Evolutionary conservation across 1,140 invertebrate species (phyloP), one percentile per base, ranked within the genome.

Genomic region (Drosophila azteca): DNA sequence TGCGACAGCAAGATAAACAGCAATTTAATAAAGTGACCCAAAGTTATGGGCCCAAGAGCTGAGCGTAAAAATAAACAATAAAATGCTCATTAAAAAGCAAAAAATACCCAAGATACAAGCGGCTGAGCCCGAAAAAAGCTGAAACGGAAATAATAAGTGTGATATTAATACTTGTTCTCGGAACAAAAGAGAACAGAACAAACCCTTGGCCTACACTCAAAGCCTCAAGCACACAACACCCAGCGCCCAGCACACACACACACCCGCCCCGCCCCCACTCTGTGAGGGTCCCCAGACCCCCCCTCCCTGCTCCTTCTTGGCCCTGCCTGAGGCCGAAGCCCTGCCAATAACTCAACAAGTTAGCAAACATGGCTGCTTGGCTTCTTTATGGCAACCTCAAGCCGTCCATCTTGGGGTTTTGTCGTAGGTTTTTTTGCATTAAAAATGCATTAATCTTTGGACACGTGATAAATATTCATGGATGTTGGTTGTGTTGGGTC

Each of bases 391-490:
- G 55, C 66, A 39, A 5, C 11, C 35, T 11, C 35, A 11, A 39
- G 35, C 24, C 70, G 52, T 70, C 69, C 76, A 64, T 54, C 50
- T 54, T 31, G 35, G 35, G 35, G 67, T 9, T 51, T 52, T 9
- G 39, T 48, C 49, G 43, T 59, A 20, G 55, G 69, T 66, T 79
- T 20, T 20, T 84, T 80, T 74, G 73, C 82, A 85, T 87, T 87
- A 81, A 87, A 81, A 81, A 73, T 81, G 74, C 81, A 87, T 85
- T 87, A 87, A 81, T 81, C 77, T 64, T 73, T 49, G 77, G 73
- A 70, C 81, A 75, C 61, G 82, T 77, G 82, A 87, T 85, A 87
- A 87, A 87, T 85, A 81, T 85, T 87, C 82, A 87, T 84, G 72
- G 61, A 31, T 52, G 7, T 8, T n/a, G 43, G 35, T 44, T 46